Base-by-base conservation (phyloP, 2,113 vertebrate genomes). In the Mystacornis crossleyi region DNA sequence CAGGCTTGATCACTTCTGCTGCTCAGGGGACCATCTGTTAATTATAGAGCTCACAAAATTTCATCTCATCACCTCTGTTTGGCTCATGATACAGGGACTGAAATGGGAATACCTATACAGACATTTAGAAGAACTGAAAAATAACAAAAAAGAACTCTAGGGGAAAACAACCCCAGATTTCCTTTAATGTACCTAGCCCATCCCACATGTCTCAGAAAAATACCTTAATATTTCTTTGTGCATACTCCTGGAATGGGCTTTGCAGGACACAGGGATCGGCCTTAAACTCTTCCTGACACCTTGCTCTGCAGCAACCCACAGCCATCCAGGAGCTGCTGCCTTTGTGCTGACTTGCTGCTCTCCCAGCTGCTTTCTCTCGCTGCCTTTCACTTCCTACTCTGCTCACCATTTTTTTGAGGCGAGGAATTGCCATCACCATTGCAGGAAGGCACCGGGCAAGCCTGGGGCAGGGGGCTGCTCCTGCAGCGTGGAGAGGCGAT, bases 401-500 rank as follows among this genome's bases (percentile, higher is more conserved):
- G 15, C 21, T 73, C 38, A 10, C n/a, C 5, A 2, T 47, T 24
- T 31, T 70, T 89, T 8, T 51, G 58, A 80, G 61, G 61, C 65
- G 48, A 71, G 57, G 53, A 88, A 33, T 75, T 55, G 24, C 48
- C 5, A 0, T 53, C 4, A 7, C 45, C 60, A 19, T 16, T 81
- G 25, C 62, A 51, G 40, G 34, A 65, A 80, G 64, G 74, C 7
- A 2, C 17, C 33, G 51, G 57, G 57, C 5, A 21, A 61, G 54
- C 43, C 62, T 65, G 21, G 50, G 71, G 28, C 54, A 73, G 66
- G 58, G 78, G 62, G 23, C 47, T 90, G 80, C 71, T 69, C 17
- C 81, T 72, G 65, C 33, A 65, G 10, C 0, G 0, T 18, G 53
- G 69, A 60, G 36, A 87, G 34, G 3, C 0, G 0, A 21, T 71